phyloP scores from a whole-genome alignment of 35 echinoderm and acorn worm species.

The Lytechinus variegatus region DNA sequence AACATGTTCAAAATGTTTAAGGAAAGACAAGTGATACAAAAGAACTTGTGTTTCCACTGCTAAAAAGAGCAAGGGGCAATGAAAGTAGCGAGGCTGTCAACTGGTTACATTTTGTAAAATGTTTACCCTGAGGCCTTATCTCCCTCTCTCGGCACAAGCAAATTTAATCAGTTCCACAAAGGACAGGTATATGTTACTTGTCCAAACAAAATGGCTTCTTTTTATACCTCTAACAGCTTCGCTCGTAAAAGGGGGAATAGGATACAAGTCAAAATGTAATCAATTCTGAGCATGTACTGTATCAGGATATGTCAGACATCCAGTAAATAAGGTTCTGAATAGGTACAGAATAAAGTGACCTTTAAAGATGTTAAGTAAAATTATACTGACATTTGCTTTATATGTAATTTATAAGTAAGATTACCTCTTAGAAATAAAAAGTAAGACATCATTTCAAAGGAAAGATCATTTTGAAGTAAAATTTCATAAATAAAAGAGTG shows the following conservation, averaged over 20 bases:
- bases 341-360: not conserved
- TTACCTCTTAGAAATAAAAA: too few relatives aligned
- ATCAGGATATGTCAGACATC: not conserved
- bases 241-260: not conserved
- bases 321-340: not conserved
- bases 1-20: not conserved
- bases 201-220: not conserved
- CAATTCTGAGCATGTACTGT: not conserved
- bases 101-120: not conserved
- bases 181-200: not conserved
- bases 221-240: not conserved
- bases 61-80: not conserved
- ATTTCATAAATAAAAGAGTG: too few relatives aligned
- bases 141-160: not conserved
- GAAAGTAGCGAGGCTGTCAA: not conserved
- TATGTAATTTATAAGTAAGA: too few relatives aligned
- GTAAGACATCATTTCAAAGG: too few relatives aligned
- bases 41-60: not conserved
- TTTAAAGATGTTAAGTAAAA: not conserved
- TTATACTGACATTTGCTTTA: too few relatives aligned
- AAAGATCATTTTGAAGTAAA: too few relatives aligned
- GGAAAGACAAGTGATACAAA: not conserved
- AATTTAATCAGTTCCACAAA: not conserved
- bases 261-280: not conserved
- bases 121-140: not conserved